A percentile compares a stretch with the other conserved stretches of the same genome.
These are phyloP conservation scores for Platycheirus albimanus DNA, from an alignment of 2,888 invertebrate species.

Conservation along the genomic window DNA sequence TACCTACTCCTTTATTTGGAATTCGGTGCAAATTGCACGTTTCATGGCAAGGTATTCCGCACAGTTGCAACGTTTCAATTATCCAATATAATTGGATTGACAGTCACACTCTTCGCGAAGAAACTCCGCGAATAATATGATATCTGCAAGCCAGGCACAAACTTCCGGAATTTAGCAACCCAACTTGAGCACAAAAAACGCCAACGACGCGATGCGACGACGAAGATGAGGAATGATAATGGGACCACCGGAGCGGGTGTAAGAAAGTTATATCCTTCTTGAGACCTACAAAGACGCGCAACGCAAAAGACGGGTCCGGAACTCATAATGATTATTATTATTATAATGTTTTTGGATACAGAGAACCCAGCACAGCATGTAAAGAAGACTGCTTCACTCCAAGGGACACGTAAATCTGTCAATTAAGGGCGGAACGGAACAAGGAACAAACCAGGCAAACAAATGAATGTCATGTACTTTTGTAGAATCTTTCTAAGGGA, in stretches of 20 bases:
- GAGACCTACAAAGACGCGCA: constrained; percentile 23
- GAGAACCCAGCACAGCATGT: constrained; percentile 36
- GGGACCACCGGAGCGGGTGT: not conserved
- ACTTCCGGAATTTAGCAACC: constrained; percentile 41
- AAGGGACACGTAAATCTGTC: constrained; percentile 62
- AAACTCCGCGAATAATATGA: constrained; percentile 34
- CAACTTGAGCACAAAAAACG: too few species aligned
- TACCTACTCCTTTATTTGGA: constrained; percentile 23
- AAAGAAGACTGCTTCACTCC: constrained; percentile 20
- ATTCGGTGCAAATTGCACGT: constrained; percentile 35
- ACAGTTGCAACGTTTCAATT: constrained; percentile 64
- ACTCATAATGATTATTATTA: constrained; percentile 62
- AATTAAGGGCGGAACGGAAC: constrained; percentile 48
- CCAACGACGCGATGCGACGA: not conserved
- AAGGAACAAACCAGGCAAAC: constrained; percentile 23
- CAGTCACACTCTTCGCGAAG: constrained; percentile 37
- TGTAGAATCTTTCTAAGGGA: not conserved
- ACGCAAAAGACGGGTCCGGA: constrained; percentile 27
- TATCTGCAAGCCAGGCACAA: constrained; percentile 33
- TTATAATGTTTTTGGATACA: constrained; percentile 46
- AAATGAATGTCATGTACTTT: constrained; percentile 48
- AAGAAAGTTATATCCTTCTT: constrained; percentile 42
- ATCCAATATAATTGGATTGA: constrained; percentile 63
- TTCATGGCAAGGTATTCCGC: constrained; percentile 27
- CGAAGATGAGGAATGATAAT: too few species aligned